These are phyloP conservation scores for Nemopilema nomurai DNA, from an alignment of 30 jellyfish, hydroid and myxozoan species.

Conservation along the genomic window DNA sequence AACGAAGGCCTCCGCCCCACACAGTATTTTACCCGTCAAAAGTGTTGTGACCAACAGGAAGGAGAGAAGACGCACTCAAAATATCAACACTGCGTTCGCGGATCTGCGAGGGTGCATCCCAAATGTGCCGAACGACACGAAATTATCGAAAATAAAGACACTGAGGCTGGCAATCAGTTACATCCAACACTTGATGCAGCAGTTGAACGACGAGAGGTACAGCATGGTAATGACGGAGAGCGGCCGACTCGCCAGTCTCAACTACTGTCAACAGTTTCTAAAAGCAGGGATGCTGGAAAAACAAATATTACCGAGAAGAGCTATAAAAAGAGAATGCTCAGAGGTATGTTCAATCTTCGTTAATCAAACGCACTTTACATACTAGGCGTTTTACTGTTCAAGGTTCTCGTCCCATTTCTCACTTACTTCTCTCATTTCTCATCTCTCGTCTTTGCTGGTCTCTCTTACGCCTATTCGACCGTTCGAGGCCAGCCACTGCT, in stretches of 20 bases:
- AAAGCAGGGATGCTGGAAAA: conserved; percentile 23
- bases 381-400: no score
- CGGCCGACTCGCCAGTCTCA: not conserved
- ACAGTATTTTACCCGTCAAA: not conserved
- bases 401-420: no score
- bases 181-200: conserved; percentile 77
- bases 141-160: conserved; percentile 78
- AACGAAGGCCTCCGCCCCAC: conserved; percentile 4
- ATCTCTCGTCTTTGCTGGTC: no score
- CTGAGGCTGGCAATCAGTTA: conserved; percentile 83
- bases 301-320: conserved; percentile 9
- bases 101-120: conserved; percentile 86
- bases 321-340: conserved; percentile 29
- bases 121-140: conserved; percentile 81
- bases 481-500: no score
- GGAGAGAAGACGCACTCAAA: conserved; percentile 75
- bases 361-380: no score
- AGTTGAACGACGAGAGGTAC: conserved; percentile 57
- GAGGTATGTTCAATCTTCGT: not conserved
- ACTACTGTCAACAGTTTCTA: conserved; percentile 16
- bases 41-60: conserved; percentile 36
- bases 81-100: conserved; percentile 79
- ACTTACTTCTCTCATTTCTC: no score
- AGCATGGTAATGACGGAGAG: conserved; percentile 14
- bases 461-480: no score